Base-by-base conservation (phyloP, 2,888 invertebrate species). In the Plebejus argus region DNA sequence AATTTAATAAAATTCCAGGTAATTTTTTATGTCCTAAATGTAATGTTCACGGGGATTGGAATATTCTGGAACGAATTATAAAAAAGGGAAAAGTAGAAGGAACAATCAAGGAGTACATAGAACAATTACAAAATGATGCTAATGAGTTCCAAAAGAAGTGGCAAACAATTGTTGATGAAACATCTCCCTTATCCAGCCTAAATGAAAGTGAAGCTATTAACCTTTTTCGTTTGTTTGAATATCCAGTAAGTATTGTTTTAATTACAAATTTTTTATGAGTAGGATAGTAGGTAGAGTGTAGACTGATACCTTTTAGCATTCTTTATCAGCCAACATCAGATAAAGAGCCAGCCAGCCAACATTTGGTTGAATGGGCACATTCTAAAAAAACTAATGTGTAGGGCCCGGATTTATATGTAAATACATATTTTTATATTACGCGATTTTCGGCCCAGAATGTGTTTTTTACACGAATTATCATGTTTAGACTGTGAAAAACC, bases 21-120 rank as follows among this genome's bases (percentile, higher is more conserved):
- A 95, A 95, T 83, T 97, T 96, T 85, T 85, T 96, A 76, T 97
- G 97, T 84, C 95, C 96, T 35, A 94, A 92, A 80, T 97, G 97
- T 85, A 95, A 95, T 86, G 88, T 95, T n/a, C 94, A 94, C 79
- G 96, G 96, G 3, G 93, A 96, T 35, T 96, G 97, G 95, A 93
- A 88, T 83, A 91, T 90, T 82, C 88, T 96, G 75, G 95, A 96
- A 83, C 92, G 93, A 80, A 87, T 95, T 78, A 84, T 96, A 1
- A 93, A 91, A 79, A 92, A 91, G 84, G 84, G 86, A 1, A 92
- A 91, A 84, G 66, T 89, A 18, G 93, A 91, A 82, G 76, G 86
- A 35, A 83, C 86, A 10, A 81, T 90, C 8, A 90, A 88, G 83
- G 91, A 91, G 70, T 89, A 89, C 72, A 86, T 89, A 81, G 89